Percentiles rank a stretch among this genome's conserved stretches.
phyloP scores from a whole-genome alignment of 2,797 vertebrate species.

The Oreochromis grahami region DNA sequence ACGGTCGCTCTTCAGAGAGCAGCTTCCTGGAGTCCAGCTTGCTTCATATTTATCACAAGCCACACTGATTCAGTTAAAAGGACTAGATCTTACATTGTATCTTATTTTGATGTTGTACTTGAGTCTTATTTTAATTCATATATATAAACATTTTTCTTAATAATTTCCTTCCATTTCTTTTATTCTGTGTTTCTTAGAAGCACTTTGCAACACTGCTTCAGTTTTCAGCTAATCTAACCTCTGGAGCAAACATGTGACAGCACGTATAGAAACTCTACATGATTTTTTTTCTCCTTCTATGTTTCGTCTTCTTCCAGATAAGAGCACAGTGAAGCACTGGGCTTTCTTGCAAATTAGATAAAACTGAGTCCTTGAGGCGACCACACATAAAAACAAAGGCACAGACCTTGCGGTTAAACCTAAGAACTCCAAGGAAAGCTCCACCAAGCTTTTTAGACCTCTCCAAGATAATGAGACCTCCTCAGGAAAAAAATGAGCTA shows the following conservation, averaged over 20 bases:
- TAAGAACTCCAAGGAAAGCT: neutral
- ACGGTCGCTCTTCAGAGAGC: rapidly evolving
- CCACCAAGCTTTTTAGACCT: neutral
- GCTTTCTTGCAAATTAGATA: neutral
- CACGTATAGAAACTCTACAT: neutral
- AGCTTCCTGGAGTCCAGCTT: neutral
- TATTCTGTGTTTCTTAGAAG: neutral
- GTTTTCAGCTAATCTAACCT: neutral
- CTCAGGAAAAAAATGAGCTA: neutral
- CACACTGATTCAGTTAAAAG: neutral
- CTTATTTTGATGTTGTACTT: neutral
- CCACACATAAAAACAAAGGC: neutral
- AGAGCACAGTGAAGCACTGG: neutral
- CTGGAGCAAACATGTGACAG: neutral
- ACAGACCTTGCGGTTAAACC: neutral
- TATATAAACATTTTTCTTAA: neutral
- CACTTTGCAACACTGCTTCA: neutral
- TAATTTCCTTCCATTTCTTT: neutral
- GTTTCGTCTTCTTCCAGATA: neutral
- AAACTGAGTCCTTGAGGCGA: neutral
- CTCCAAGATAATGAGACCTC: neutral
- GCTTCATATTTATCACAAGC: neutral
- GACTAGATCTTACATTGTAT: neutral
- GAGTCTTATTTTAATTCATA: neutral
- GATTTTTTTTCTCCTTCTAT: neutral